These are phyloP conservation scores for Danio jaintianensis DNA, from an alignment of 2,797 vertebrate genomes.

Conservation along the genomic window DNA sequence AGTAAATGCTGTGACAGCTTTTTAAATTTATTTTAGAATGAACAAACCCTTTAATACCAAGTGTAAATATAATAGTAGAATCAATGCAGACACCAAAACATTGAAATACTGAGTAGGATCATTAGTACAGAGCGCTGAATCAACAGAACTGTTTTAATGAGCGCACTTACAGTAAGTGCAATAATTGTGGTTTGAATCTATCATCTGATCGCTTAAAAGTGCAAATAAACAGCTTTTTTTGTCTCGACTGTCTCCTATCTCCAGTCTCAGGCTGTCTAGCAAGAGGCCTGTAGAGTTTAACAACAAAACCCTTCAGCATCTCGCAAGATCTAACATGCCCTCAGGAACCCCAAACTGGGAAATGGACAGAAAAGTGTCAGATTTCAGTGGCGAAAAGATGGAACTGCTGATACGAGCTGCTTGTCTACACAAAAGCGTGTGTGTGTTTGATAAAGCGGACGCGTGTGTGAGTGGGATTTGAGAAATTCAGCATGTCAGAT, in stretches of 20 bases:
- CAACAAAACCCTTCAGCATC: slow-evolving; percentile 1
- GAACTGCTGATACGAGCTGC: slow-evolving; percentile 21
- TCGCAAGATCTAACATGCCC: slow-evolving; percentile 38
- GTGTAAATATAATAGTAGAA: background rate
- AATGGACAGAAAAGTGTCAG: slow-evolving; percentile 45
- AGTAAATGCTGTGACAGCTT: too few species aligned
- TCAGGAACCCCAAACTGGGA: slow-evolving; percentile 3
- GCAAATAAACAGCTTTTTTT: background rate
- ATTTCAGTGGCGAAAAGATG: slow-evolving; percentile 38
- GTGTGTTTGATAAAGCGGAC: slow-evolving; percentile 9
- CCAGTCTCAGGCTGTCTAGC: slow-evolving; percentile 5
- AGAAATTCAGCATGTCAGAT: slow-evolving; percentile 66
- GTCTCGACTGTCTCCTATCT: slow-evolving; percentile 8
- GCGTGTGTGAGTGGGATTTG: slow-evolving; percentile 57
- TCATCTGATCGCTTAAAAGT: slow-evolving; percentile 10
- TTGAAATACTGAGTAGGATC: background rate
- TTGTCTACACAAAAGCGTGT: slow-evolving; percentile 34
- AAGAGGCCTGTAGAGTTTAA: slow-evolving; percentile 8
- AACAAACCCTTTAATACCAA: background rate
- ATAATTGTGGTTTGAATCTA: slow-evolving; percentile 18
- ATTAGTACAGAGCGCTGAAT: background rate
- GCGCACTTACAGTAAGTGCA: background rate
- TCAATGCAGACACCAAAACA: background rate
- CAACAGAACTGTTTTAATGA: slow-evolving; percentile 5
- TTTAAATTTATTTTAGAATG: background rate